Evolutionary conservation across 2,888 invertebrate genomes (phyloP), one percentile per base, ranked within the genome.

Genomic region (Pinctada fucata): DNA sequence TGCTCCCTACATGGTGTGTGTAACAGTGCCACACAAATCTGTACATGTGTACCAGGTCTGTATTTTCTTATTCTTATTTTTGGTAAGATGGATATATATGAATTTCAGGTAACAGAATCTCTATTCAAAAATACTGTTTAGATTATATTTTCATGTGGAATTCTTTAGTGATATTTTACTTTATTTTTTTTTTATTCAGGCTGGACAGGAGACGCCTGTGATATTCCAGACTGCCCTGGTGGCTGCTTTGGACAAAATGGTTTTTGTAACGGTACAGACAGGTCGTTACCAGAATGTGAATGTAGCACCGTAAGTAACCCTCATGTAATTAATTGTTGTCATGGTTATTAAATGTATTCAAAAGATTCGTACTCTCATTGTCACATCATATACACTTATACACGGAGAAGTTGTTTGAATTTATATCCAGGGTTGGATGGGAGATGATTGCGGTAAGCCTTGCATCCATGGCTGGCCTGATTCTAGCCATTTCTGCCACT

Each of bases 151-250:
- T 5, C 47, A 5, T 45, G 5, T 68, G 68, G 45, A 2, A 8
- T 47, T 8, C 45, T 65, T 3, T 75, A 48, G 31, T 31, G 31
- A 58, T 58, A 58, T 58, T 58, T 10, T 58, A 58, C 58, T 13
- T 58, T 58, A 6, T 58, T 13, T 58, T 58, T 52, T 8, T 58
- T 13, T 58, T 58, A 13, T 78, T 6, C 70, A 88, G 88, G 88
- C n/a, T 88, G 88, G 88, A 86, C 83, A n/a, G 88, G 86, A 47
- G 77, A 71, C 50, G 85, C 82, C 10, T 88, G 88, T 79, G 78
- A 79, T n/a, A 82, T 75, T 5, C 84, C 88, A 51, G 87, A 87
- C 82, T 88, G 88, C 74, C 78, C 82, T 6, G 79, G 78, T 2
- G 79, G 76, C 2, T 83, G 81, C 50, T 58, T 58, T 69, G 79